Evolutionary conservation across 1,140 invertebrate species (phyloP).

Genomic region (Laodelphax striatellus): DNA sequence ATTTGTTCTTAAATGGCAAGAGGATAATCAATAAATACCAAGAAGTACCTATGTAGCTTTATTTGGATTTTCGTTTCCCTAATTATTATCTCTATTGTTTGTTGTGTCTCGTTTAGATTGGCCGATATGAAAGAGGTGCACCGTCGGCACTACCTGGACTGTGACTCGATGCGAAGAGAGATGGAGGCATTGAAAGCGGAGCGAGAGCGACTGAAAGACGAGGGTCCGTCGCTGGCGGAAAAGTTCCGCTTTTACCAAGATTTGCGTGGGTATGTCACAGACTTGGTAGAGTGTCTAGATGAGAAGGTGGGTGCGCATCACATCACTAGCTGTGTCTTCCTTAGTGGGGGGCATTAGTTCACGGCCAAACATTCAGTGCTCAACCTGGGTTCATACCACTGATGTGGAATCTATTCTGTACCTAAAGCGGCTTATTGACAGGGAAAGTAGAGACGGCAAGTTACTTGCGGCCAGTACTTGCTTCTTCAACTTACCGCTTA

Average conservation of each 20-base stretch:
- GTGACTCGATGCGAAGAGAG: constrained; percentile 41
- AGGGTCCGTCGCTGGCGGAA: constrained; percentile 54
- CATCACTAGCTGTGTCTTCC: constrained; percentile 3
- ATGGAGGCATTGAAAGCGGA: constrained; percentile 47
- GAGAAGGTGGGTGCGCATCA: constrained; percentile 57
- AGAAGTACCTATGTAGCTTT: too few species aligned
- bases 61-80: too few species aligned
- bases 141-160: constrained; percentile 39
- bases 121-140: constrained; percentile 44
- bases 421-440: too few species aligned
- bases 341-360: constrained; percentile 5
- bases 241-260: constrained; percentile 90
- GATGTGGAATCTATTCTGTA: too few species aligned
- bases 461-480: too few species aligned
- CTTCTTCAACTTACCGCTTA: too few species aligned
- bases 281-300: constrained; percentile 93
- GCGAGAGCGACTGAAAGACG: constrained; percentile 43
- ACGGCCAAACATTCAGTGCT: neutral
- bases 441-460: too few species aligned
- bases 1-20: too few species aligned
- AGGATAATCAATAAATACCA: too few species aligned
- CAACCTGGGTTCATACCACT: too few species aligned
- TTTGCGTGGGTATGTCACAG: constrained; percentile 87
- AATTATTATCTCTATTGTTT: too few species aligned
- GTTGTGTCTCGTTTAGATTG: constrained; percentile 33